Evolutionary conservation across 2,888 invertebrate species (phyloP).

Genomic region (Diarsia dahlii): DNA sequence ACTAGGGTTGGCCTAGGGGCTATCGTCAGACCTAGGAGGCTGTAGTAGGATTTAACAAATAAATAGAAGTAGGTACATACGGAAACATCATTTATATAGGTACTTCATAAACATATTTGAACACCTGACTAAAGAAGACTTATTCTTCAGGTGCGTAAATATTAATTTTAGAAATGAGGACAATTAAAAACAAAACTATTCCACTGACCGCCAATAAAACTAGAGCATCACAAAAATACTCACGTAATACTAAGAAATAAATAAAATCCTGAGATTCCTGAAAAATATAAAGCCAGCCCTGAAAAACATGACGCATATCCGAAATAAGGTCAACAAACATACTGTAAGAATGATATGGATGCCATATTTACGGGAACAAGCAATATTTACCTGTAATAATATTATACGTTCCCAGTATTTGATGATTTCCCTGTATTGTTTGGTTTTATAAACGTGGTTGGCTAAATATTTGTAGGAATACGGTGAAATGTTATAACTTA

Average conservation of each 20-base stretch:
- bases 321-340: constrained; percentile 44
- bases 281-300: constrained; percentile 22
- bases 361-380: not conserved
- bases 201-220: not conserved
- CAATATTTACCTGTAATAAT: constrained; percentile 29
- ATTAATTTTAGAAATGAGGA: not conserved
- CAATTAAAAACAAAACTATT: not conserved
- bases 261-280: not conserved
- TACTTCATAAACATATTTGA: not conserved
- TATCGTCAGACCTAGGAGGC: too few species aligned
- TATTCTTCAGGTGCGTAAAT: constrained; percentile 4
- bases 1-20: too few species aligned
- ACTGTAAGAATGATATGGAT: not conserved
- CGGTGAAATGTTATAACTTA: not conserved
- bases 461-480: not conserved
- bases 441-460: not conserved
- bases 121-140: not conserved
- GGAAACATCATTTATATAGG: not conserved
- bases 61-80: not conserved
- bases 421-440: constrained; percentile 29
- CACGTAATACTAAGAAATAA: not conserved
- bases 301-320: constrained; percentile 33
- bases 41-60: not conserved
- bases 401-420: constrained; percentile 16
- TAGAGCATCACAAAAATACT: not conserved